Percentiles rank a stretch among this genome's conserved stretches.
phyloP scores from a whole-genome alignment of 2,888 invertebrate species.

The Choreutis nemorana region DNA sequence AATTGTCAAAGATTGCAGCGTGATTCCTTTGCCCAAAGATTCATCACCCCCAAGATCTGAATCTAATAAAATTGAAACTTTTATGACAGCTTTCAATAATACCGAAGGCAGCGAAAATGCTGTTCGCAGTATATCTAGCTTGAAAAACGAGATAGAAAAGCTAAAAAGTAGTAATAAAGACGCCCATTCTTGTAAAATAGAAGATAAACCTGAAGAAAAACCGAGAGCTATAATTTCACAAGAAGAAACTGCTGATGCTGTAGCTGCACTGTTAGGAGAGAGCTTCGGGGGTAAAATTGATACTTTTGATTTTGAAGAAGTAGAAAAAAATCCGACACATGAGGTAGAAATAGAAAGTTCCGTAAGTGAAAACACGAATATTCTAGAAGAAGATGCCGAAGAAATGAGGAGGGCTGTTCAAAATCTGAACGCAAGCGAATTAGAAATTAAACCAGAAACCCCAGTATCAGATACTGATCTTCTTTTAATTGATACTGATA shows the following conservation, averaged over 20 bases:
- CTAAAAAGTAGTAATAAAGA: slow-evolving; percentile 36
- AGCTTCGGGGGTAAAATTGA: slow-evolving; percentile 76
- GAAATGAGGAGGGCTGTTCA: slow-evolving; percentile 87
- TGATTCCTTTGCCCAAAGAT: slow-evolving; percentile 49
- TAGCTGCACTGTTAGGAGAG: slow-evolving; percentile 86
- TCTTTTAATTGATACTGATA: slow-evolving; percentile 87
- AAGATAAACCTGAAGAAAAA: slow-evolving; percentile 75
- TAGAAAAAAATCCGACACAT: slow-evolving; percentile 39
- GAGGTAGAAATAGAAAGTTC: slow-evolving; percentile 53
- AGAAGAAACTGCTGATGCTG: slow-evolving; percentile 92
- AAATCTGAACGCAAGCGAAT: slow-evolving; percentile 75
- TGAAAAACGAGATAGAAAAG: slow-evolving; percentile 35
- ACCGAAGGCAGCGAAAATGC: slow-evolving; percentile 76
- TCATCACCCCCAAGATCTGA: slow-evolving; percentile 31
- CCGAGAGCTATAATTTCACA: slow-evolving; percentile 86
- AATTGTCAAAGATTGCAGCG: slow-evolving; percentile 43
- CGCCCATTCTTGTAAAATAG: slow-evolving; percentile 34
- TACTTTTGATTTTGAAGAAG: slow-evolving; percentile 64
- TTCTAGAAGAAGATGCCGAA: slow-evolving; percentile 78
- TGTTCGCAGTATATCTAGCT: slow-evolving; percentile 78
- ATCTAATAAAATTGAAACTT: slow-evolving; percentile 55
- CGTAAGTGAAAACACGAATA: slow-evolving; percentile 56
- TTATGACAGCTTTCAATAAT: slow-evolving; percentile 70
- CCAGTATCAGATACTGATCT: slow-evolving; percentile 85
- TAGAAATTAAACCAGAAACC: slow-evolving; percentile 83